Evolutionary conservation across 2,113 vertebrate genomes (phyloP).

Genomic region (Alligator mississippiensis): DNA sequence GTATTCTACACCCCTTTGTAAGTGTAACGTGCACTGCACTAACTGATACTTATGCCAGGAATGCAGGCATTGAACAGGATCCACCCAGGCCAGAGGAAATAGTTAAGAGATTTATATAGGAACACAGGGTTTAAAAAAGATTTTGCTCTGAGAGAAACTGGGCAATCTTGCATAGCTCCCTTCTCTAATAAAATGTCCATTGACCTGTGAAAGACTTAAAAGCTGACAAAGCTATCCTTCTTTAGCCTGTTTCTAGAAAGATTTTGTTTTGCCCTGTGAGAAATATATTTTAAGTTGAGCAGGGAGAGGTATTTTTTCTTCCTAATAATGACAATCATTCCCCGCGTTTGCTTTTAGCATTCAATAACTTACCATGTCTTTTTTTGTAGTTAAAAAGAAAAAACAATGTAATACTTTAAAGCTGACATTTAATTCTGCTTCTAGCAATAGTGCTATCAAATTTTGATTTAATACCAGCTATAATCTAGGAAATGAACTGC

Average conservation of each 20-base stretch:
- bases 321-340: background rate
- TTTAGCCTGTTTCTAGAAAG: background rate
- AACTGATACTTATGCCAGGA: background rate
- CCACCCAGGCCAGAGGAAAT: background rate
- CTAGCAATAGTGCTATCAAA: background rate
- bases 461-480: background rate
- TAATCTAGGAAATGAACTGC: conserved; percentile 7
- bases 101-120: background rate
- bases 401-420: background rate
- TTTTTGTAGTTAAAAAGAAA: background rate
- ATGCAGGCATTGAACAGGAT: background rate
- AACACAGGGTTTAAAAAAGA: background rate
- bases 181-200: conserved; percentile 34
- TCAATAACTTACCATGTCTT: background rate
- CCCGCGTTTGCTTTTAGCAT: background rate
- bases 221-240: background rate
- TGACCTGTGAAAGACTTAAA: conserved; percentile 30
- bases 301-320: background rate
- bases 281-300: background rate
- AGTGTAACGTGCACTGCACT: background rate
- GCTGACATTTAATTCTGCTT: background rate
- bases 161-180: background rate
- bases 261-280: background rate
- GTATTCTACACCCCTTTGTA: background rate
- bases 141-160: conserved; percentile 1